A percentile compares a stretch with the other conserved stretches of the same genome.
Conservation (phyloP, 1,140 invertebrate species). For the Temnothorax curvispinosus region DNA sequence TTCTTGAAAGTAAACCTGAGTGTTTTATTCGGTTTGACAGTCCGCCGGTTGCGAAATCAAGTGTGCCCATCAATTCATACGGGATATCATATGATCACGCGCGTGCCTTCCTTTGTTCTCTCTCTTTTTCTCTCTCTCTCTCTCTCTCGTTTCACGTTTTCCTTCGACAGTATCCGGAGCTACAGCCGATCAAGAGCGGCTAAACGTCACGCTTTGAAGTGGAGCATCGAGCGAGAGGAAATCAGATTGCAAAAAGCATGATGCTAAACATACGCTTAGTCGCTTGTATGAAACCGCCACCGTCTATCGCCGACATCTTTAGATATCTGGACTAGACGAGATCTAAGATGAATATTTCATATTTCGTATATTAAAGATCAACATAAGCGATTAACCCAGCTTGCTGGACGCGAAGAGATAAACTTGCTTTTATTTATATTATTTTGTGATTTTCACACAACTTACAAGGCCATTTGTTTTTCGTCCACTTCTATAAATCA, state of each 20-base stretch:
- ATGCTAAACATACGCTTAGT: background rate
- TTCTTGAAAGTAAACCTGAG: background rate
- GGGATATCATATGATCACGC: background rate
- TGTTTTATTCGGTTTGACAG: background rate
- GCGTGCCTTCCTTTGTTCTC: constrained; percentile 23
- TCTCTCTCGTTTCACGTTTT: constrained; percentile 49
- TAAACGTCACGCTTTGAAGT: constrained; percentile 59
- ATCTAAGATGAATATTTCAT: constrained; percentile 1
- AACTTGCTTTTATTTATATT: background rate
- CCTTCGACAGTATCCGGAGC: constrained; percentile 26
- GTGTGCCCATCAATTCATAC: constrained; percentile 4
- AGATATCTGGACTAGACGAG: background rate
- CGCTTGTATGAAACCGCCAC: background rate
- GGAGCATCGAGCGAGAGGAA: constrained; percentile 58
- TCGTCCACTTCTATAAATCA: background rate
- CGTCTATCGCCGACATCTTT: background rate
- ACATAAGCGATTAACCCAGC: background rate
- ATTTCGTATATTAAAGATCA: background rate
- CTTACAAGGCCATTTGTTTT: background rate
- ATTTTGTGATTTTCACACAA: background rate
- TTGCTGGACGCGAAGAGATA: background rate
- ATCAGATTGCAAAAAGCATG: constrained; percentile 59
- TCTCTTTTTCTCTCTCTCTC: background rate
- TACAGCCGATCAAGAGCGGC: constrained; percentile 34
- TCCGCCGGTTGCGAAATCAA: background rate